Evolutionary conservation across 1,140 invertebrate genomes (phyloP), one percentile per base, ranked within the genome.

Genomic region (Himalopsyche phryganea): DNA sequence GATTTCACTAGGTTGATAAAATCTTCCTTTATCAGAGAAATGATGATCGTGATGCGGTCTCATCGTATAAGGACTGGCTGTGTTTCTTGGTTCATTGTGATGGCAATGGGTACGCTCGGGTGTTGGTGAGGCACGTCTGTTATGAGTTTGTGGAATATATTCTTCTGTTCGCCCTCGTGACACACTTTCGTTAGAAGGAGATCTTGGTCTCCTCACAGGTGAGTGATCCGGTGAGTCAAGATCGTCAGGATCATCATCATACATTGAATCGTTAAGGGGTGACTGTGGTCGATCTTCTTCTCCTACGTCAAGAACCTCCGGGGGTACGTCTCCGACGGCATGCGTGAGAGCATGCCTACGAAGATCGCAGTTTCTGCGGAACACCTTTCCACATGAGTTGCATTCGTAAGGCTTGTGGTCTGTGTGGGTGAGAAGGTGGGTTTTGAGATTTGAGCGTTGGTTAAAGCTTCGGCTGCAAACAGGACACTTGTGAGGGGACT

Each of bases 341-440:
- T 94, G 92, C 1, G 91, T 94, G 28, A 92, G 69, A 7, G 88
- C 89, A 71, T 94, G 92, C 49, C 91, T 78, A 44, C 91, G 76
- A 6, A 94, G 77, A 69, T 94, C 91, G 71, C 91, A 94, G 68
- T 92, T 92, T 50, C 90, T 80, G 40, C 90, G 80, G 68, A 92
- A 93, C 0, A 92, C 90, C 67, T 93, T 94, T 23, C 89, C 90
- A 67, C 94, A 97, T 0, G 87, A 87, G 51, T 86, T 88, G 68
- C 94, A 97, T 67, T 95, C 89, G 77, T 95, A 96, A 0, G 93
- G 93, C 68, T 96, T 96, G 75, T 94, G 90, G 67, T 95, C 93
- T 6, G 93, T 96, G 73, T 96, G 94, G 0, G 93, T 96, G 13
- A 96, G 80, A n/a, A 95, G 79, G 74, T 97, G 94, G 0, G 92